Base-by-base conservation (phyloP, 2,888 invertebrate species). In the Calameuta filiformis region DNA sequence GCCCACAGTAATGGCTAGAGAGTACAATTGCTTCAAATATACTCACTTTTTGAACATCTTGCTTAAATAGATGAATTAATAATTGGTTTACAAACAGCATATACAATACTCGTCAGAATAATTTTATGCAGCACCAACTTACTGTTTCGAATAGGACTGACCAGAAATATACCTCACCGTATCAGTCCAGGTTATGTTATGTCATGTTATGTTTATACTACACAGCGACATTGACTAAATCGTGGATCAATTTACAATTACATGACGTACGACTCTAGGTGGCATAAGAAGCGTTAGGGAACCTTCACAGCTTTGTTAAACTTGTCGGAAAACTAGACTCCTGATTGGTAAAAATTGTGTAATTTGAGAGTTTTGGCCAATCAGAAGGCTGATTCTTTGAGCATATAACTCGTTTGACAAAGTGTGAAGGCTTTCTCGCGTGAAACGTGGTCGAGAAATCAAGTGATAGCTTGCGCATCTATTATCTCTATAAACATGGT, bases 11-110 rank as follows among this genome's bases (percentile, higher is more conserved):
- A 23, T 9, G 9, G 74, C 77, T 68, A 69, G 69, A 78, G 74
- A 69, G 33, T 12, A 33, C 31, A 69, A 73, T 69, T 37, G 31
- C 69, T 34, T 69, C 12, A n/a, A 76, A 56, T 37, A 34, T 73
- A 89, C 89, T 76, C 89, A 93, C 93, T 93, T 93, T 88, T 92
- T 93, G 84, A 93, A 93, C 93, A 93, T 93, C 85, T 91, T 90
- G 56, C 56, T 56, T 23, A 56, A 56, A 56, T 56, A 56, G 56
- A 23, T 56, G 23, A 56, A 56, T 56, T 56, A 56, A 56, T 23
- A 56, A 56, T 56, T 9, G 56, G 2, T 56, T 56, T 56, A 56
- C 23, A 56, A 56, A 56, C 56, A 56, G 56, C 56, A 56, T 56
- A 56, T 56, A 40, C 6, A 56, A 56, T 56, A 56, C 9, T 56